Conservation (phyloP, 2,888 invertebrate genomes). For the Cryptus armator region DNA sequence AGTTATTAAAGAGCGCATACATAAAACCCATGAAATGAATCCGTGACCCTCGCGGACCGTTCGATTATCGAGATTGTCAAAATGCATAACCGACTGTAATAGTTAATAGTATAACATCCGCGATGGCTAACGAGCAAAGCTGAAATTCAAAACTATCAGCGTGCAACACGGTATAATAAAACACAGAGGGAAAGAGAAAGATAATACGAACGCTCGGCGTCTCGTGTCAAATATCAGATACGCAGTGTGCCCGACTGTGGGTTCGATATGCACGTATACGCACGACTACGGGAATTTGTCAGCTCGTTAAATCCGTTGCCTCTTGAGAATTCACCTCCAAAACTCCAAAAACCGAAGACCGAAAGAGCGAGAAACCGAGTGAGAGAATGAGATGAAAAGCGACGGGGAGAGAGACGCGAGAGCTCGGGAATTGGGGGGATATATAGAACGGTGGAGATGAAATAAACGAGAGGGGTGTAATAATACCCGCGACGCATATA, state of each 20-base stretch:
- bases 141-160: neutral
- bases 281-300: conserved; percentile 27
- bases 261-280: conserved; percentile 3
- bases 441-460: conserved; percentile 24
- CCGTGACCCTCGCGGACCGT: neutral
- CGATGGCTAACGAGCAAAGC: neutral
- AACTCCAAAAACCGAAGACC: conserved; percentile 20
- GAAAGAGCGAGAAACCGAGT: conserved; percentile 1
- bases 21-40: too few relatives aligned
- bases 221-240: neutral
- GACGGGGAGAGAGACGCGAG: neutral
- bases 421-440: conserved; percentile 10
- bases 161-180: neutral
- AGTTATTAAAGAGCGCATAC: too few relatives aligned
- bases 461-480: conserved; percentile 48
- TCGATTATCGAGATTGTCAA: neutral
- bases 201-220: neutral
- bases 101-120: neutral
- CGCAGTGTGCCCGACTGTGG: neutral
- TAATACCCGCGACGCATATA: conserved; percentile 36
- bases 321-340: conserved; percentile 41
- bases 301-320: conserved; percentile 30
- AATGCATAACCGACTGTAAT: neutral
- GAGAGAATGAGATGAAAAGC: neutral
- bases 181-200: neutral